Percentiles rank a stretch among this genome's conserved stretches.
phyloP scores from a whole-genome alignment of 2,797 vertebrate genomes.

The Parauchenoglanis ngamensis region DNA sequence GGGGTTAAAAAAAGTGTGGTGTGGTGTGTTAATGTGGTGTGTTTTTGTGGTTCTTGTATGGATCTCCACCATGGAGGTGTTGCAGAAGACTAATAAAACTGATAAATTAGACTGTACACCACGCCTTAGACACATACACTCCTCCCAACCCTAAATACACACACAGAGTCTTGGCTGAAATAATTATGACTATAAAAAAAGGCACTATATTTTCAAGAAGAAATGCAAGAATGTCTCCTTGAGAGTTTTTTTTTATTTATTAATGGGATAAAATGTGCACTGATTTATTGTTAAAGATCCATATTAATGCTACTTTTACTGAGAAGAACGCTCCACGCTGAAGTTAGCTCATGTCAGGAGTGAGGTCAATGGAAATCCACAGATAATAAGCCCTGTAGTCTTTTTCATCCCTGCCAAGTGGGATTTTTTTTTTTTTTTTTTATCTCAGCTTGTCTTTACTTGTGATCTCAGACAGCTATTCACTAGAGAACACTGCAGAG shows the following conservation, averaged over 20 bases:
- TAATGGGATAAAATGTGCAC: background rate
- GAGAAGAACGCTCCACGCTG: slow-evolving; percentile 2
- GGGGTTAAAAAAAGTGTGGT: background rate
- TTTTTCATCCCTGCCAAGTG: slow-evolving; percentile 34
- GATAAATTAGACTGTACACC: background rate
- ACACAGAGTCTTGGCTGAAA: slow-evolving; percentile 11
- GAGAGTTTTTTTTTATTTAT: slow-evolving; percentile 5
- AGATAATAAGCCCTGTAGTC: slow-evolving; percentile 36
- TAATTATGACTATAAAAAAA: background rate
- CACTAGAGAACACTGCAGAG: slow-evolving; percentile 16
- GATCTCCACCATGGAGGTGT: background rate
- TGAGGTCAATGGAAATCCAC: slow-evolving; percentile 44
- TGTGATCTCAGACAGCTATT: slow-evolving; percentile 10
- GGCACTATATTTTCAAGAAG: background rate
- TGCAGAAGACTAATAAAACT: slow-evolving; percentile 11
- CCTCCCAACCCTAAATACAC: background rate
- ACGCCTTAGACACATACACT: background rate
- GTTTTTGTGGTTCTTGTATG: background rate
- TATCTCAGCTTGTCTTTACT: slow-evolving; percentile 42
- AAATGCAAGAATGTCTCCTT: slow-evolving; percentile 11
- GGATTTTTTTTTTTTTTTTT: slow-evolving; percentile 37
- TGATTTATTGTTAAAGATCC: slow-evolving; percentile 22
- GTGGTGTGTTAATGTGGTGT: background rate
- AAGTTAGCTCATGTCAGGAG: slow-evolving; percentile 7
- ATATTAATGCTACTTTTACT: slow-evolving; percentile 6